A percentile compares a stretch with the other conserved stretches of the same genome.
Conservation (phyloP, 2,888 invertebrate genomes). For the Catonia carolina region DNA sequence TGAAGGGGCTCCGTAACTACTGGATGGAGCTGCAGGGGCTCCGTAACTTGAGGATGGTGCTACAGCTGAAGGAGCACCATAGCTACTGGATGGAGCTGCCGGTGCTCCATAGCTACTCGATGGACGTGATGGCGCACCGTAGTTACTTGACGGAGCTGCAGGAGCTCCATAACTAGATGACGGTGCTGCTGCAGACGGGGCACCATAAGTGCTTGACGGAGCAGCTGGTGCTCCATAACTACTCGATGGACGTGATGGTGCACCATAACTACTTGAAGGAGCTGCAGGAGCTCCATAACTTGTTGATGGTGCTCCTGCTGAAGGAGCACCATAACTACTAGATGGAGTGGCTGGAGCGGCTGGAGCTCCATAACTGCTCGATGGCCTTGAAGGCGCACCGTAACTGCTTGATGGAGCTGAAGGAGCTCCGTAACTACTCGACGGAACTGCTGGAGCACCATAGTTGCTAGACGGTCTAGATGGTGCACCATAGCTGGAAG, state of each 20-base stretch:
- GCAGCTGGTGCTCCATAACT: constrained; percentile 30
- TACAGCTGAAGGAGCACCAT: constrained; percentile 1
- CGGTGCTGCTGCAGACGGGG: constrained; percentile 29
- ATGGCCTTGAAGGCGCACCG: constrained; percentile 7
- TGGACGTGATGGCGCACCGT: constrained; percentile 32
- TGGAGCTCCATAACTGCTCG: constrained; percentile 31
- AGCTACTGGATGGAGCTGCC: background rate
- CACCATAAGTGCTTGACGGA: constrained; percentile 28
- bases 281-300: constrained; percentile 32
- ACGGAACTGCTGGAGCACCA: constrained; percentile 24
- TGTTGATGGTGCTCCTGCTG: constrained; percentile 21
- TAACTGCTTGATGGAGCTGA: constrained; percentile 9
- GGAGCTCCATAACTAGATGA: constrained; percentile 24
- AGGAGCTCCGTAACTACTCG: constrained; percentile 29
- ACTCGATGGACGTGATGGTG: constrained; percentile 16
- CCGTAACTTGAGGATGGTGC: constrained; percentile 20
- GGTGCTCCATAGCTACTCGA: constrained; percentile 35
- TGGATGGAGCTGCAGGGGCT: constrained; percentile 23
- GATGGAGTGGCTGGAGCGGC: constrained; percentile 35
- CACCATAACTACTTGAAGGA: constrained; percentile 37
- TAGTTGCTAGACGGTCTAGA: constrained; percentile 17
- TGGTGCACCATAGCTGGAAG: background rate
- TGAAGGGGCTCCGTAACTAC: constrained; percentile 29
- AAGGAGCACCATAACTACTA: constrained; percentile 32
- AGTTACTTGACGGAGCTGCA: constrained; percentile 21